These are phyloP conservation scores for Lethocerus indicus DNA, from an alignment of 1,140 invertebrate genomes.

Conservation along the genomic window DNA sequence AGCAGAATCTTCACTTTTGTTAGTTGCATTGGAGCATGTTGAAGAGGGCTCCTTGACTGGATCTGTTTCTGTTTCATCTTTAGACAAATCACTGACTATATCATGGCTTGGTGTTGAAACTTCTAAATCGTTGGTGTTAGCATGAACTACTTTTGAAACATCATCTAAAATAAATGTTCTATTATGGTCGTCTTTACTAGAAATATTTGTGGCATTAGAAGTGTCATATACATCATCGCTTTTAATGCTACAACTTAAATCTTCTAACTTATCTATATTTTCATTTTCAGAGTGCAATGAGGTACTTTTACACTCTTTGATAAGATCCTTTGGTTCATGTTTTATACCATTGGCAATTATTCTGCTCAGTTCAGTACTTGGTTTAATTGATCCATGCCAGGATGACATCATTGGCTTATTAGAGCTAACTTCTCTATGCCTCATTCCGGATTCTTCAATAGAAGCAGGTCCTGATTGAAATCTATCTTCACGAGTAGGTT, in stretches of 20 bases:
- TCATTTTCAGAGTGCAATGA: constrained; percentile 7
- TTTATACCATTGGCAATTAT: constrained; percentile 11
- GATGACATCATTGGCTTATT: constrained; percentile 12
- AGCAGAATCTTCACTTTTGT: constrained; percentile 8
- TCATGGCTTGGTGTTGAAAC: constrained; percentile 15
- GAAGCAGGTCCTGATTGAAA: constrained; percentile 14
- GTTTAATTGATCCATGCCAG: constrained; percentile 17
- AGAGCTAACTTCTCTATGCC: not conserved
- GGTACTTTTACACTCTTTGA: constrained; percentile 8
- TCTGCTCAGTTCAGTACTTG: constrained; percentile 13
- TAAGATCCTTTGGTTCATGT: constrained; percentile 11
- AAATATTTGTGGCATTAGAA: constrained; percentile 15
- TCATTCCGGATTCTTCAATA: constrained; percentile 8
- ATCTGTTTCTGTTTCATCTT: constrained; percentile 16
- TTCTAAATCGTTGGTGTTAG: constrained; percentile 14
- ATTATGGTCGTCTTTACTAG: constrained; percentile 12
- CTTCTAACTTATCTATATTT: constrained; percentile 6
- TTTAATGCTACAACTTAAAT: constrained; percentile 12
- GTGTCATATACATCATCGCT: constrained; percentile 14
- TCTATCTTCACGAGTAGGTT: constrained; percentile 8
- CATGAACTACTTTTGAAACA: constrained; percentile 16
- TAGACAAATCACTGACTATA: constrained; percentile 14
- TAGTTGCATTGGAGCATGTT: constrained; percentile 7
- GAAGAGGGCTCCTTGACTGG: constrained; percentile 10
- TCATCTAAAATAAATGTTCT: constrained; percentile 16